Evolutionary conservation across 2,797 vertebrate genomes (phyloP), one percentile per base, ranked within the genome.

Genomic region (Phaenicophaeus curvirostris): DNA sequence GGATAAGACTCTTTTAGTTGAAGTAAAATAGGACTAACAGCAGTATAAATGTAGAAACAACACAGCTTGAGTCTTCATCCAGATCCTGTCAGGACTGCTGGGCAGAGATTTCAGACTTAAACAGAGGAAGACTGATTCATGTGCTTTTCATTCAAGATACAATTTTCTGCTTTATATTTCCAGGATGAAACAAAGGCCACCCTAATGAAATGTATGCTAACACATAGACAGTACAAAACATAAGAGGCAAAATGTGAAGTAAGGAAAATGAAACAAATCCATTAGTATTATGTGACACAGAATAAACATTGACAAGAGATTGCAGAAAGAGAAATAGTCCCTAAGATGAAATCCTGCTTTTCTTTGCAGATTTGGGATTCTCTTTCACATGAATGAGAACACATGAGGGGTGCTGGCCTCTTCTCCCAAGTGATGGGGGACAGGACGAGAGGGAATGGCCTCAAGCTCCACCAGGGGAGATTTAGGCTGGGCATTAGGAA

Each of bases 231-330:
- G 48, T 20, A 78, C 11, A 87, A 85, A 90, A 65, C 8, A 59
- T 51, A 63, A 59, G 21, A 24, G 57, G 59, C 68, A 95, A 94
- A 89, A 80, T 65, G n/a, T 41, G 15, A 63, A 74, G 20, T 23
- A 85, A 79, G 68, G 53, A 92, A 95, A 92, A 92, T 76, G 55
- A 77, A 86, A 90, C 7, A 69, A 66, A 37, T 55, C 50, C 37
- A 57, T 85, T 90, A 76, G 27, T 87, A 63, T 44, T 73, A 63
- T 0, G 0, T 74, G 31, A 68, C 25, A 48, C n/a, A 74, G 80
- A 79, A 55, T 62, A 90, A 90, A 81, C 37, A 62, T 69, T 81
- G 44, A 90, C 37, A 78, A 18, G 65, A 63, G 68, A 82, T 2
- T 77, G 31, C 75, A 89, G 55, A 73, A 89, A 74, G 11, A 76